Conservation (phyloP, 2,888 invertebrate species). For the Parochlus steinenii region DNA sequence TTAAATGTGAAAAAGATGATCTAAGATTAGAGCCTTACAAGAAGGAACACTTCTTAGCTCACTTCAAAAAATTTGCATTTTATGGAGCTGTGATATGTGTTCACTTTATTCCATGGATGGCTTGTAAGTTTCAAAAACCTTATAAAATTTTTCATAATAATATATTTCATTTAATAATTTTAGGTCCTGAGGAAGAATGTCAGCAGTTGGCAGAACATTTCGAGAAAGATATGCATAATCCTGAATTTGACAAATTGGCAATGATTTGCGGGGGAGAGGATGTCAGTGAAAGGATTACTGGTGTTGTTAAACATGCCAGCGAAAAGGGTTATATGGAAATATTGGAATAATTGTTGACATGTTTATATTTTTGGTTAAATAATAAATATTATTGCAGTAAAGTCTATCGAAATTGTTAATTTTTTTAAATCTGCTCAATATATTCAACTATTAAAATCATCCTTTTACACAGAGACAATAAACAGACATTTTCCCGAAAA, state of each 20-base stretch:
- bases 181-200: slow-evolving; percentile 20
- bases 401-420: background rate
- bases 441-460: too few relatives aligned
- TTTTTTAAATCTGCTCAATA: background rate
- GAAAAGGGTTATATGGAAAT: slow-evolving; percentile 24
- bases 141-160: too few relatives aligned
- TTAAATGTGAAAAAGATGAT: slow-evolving; percentile 17
- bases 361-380: background rate
- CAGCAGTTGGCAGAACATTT: slow-evolving; percentile 20
- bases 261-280: slow-evolving; percentile 23
- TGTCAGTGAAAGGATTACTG: slow-evolving; percentile 20
- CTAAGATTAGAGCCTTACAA: slow-evolving; percentile 13
- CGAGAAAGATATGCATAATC: slow-evolving; percentile 22
- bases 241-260: slow-evolving; percentile 21
- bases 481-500: too few relatives aligned
- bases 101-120: slow-evolving; percentile 24
- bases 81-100: slow-evolving; percentile 25
- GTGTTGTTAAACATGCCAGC: slow-evolving; percentile 23
- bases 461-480: too few relatives aligned
- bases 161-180: too few relatives aligned
- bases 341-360: slow-evolving; percentile 1
- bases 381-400: background rate
- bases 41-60: slow-evolving; percentile 21
- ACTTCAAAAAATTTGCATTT: slow-evolving; percentile 25
- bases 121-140: too few relatives aligned